Conservation (phyloP, 1,140 invertebrate species). For the Pemphigus obesinymphae region DNA sequence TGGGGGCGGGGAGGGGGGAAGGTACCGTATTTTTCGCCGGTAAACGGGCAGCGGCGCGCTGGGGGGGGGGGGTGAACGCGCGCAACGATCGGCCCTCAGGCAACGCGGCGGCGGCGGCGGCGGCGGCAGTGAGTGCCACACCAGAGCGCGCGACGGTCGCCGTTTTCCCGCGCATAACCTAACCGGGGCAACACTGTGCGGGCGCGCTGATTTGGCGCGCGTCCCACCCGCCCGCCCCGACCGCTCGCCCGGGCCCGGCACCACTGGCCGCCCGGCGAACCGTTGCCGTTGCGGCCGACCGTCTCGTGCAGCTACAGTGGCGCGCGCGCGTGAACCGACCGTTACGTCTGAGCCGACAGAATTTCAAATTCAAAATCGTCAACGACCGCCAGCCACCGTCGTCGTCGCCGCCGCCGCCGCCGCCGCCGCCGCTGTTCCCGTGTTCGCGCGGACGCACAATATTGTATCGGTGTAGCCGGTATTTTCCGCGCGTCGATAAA, state of each 20-base stretch:
- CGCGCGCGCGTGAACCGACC: constrained; percentile 17
- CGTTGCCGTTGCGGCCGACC: background rate
- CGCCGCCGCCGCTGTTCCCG: too few relatives aligned
- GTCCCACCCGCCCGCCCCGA: background rate
- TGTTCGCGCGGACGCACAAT: too few relatives aligned
- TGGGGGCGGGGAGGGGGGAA: too few relatives aligned
- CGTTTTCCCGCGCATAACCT: constrained; percentile 30
- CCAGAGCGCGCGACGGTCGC: background rate
- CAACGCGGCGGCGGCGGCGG: background rate
- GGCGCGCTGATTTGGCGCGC: too few relatives aligned
- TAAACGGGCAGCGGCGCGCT: too few relatives aligned
- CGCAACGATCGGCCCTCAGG: background rate
- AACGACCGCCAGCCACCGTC: background rate
- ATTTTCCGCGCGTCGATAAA: too few relatives aligned
- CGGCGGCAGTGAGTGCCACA: background rate
- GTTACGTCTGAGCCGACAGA: constrained; percentile 24
- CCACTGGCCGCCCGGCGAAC: background rate
- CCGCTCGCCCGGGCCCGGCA: background rate
- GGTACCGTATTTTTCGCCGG: too few relatives aligned
- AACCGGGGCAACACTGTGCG: constrained; percentile 10
- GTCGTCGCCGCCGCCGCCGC: background rate
- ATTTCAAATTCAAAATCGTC: constrained; percentile 30
- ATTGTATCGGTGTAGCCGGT: too few relatives aligned
- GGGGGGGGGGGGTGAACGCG: background rate
- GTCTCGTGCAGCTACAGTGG: background rate